These are phyloP conservation scores for Otocyon megalotis DNA, from an alignment of 2,113 vertebrate species.

Conservation along the genomic window DNA sequence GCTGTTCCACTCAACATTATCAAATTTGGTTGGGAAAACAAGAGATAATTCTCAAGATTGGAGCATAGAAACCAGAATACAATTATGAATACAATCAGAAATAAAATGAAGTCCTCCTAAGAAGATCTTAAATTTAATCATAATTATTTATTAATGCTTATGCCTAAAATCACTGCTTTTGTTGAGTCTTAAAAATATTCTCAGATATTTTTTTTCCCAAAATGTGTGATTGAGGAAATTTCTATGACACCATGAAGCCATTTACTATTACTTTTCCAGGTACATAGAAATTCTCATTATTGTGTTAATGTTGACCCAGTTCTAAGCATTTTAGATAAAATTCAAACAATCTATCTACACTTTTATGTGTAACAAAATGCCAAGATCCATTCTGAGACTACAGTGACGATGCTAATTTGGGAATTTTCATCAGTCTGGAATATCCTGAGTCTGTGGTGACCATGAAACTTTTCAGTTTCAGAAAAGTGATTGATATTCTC, in stretches of 20 bases:
- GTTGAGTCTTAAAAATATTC: background rate
- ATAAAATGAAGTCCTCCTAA: background rate
- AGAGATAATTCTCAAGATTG: too few species aligned
- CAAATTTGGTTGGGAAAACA: background rate
- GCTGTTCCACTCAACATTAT: background rate
- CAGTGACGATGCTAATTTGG: background rate
- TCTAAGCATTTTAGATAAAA: background rate
- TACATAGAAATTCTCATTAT: background rate
- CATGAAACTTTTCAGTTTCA: background rate
- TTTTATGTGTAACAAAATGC: background rate
- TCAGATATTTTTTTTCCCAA: background rate
- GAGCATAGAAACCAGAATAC: too few species aligned
- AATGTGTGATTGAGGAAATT: background rate
- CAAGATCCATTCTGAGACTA: background rate
- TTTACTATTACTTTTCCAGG: background rate
- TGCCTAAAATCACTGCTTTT: background rate
- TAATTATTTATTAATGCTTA: background rate
- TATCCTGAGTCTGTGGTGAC: background rate
- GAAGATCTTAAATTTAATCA: background rate
- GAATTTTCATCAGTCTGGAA: background rate
- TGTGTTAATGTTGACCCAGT: background rate
- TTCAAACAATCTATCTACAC: background rate
- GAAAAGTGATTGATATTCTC: background rate
- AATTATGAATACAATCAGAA: background rate
- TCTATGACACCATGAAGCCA: background rate